A percentile compares a stretch with the other conserved stretches of the same genome.
These are phyloP conservation scores for Dynastes grantii DNA, from an alignment of 2,888 invertebrate species.

Conservation along the genomic window DNA sequence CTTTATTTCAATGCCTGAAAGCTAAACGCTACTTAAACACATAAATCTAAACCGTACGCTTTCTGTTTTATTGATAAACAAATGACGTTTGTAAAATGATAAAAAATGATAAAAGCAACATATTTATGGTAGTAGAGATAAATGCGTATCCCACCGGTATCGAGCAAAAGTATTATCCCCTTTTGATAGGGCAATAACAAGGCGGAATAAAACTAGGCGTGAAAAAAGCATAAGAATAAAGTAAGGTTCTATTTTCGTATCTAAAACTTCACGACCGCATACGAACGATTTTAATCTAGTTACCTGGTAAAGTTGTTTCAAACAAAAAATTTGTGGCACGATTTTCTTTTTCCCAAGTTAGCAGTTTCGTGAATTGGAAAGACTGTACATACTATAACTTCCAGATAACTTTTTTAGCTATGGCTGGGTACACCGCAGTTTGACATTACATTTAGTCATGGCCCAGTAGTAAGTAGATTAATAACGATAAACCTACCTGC, in stretches of 20 bases:
- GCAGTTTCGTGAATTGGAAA: not conserved
- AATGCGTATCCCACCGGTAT: not conserved
- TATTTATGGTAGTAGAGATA: conserved; percentile 14
- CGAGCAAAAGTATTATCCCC: not conserved
- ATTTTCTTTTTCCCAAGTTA: not conserved
- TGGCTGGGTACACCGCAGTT: not conserved
- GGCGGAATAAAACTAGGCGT: not conserved
- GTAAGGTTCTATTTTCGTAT: conserved; percentile 14
- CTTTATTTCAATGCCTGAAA: not conserved
- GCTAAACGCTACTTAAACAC: not conserved
- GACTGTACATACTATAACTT: not conserved
- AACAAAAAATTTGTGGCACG: conserved; percentile 4
- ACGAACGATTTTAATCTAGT: conserved; percentile 17
- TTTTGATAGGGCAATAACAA: conserved; percentile 8
- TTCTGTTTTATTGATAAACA: conserved; percentile 16
- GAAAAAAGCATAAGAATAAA: not conserved
- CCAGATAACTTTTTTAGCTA: not conserved
- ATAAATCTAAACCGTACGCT: not conserved
- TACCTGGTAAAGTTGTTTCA: not conserved
- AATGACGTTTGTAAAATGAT: conserved; percentile 9
- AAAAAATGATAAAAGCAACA: conserved; percentile 11
- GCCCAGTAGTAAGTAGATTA: too few species aligned
- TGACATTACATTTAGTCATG: too few species aligned
- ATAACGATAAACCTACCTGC: too few species aligned
- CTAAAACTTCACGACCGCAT: not conserved